Conservation (phyloP, 92 coral and sea anemone genomes). For the Parazoanthus atlanticus region DNA sequence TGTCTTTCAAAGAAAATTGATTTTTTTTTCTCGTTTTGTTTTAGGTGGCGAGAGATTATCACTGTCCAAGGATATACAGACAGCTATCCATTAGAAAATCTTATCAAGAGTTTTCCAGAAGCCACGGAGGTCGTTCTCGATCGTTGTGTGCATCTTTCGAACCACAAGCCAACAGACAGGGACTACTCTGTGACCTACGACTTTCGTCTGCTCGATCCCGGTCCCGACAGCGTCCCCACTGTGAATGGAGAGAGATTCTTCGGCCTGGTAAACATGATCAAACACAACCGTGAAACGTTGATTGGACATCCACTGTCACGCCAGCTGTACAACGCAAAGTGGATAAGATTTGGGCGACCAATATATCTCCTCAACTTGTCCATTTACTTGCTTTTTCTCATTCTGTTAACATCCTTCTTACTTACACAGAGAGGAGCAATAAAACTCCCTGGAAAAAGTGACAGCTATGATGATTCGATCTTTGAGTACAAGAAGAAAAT, state of each 20-base stretch:
- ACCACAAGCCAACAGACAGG: conserved; percentile 57
- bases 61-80: conserved; percentile 39
- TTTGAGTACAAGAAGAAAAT: not conserved
- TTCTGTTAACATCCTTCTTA: conserved; percentile 54
- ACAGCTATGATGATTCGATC: not conserved
- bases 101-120: conserved; percentile 73
- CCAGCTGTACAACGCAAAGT: conserved; percentile 60
- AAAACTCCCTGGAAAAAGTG: conserved; percentile 25
- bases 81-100: conserved; percentile 56
- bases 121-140: conserved; percentile 76
- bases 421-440: conserved; percentile 48
- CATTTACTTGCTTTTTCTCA: conserved; percentile 55
- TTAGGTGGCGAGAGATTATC: conserved; percentile 69
- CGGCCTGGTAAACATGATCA: conserved; percentile 59
- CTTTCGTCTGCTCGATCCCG: conserved; percentile 78
- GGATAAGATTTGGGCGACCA: conserved; percentile 68
- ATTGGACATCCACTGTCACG: conserved; percentile 81
- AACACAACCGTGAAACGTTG: conserved; percentile 66
- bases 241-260: conserved; percentile 56
- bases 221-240: conserved; percentile 63
- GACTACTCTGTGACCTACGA: conserved; percentile 76
- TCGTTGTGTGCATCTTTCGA: conserved; percentile 62
- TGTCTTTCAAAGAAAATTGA: not conserved
- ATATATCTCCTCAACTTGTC: conserved; percentile 51
- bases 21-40: not conserved